Evolutionary conservation across 2,113 vertebrate genomes (phyloP).

Genomic region (Neoarius graeffei): DNA sequence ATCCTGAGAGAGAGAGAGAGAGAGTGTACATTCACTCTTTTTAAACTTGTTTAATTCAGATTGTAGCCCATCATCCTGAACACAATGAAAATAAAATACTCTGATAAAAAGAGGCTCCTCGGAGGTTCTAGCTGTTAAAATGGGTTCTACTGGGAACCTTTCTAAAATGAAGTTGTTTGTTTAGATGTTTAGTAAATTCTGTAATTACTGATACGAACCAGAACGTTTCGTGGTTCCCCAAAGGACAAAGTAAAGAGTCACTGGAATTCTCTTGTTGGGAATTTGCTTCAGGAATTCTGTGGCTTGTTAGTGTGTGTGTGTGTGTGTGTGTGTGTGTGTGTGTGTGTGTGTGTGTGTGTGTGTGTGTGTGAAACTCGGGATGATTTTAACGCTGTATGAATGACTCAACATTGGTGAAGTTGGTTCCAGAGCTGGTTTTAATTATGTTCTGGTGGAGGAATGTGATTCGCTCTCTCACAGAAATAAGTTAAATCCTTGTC

Average conservation of each 20-base stretch:
- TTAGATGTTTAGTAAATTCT: neutral
- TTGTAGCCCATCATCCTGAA: neutral
- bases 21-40: neutral
- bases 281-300: neutral
- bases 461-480: slow-evolving; percentile 9
- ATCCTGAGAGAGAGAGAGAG: neutral
- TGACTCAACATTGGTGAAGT: neutral
- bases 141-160: neutral
- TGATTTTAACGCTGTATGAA: neutral
- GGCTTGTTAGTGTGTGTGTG: neutral
- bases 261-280: neutral
- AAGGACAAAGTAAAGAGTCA: neutral
- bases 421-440: neutral
- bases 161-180: neutral
- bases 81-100: neutral
- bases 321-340: too few relatives aligned
- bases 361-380: neutral
- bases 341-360: too few relatives aligned
- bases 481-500: slow-evolving; percentile 33
- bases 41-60: neutral
- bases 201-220: neutral
- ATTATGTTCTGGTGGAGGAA: neutral
- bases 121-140: neutral
- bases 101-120: neutral
- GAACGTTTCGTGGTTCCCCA: neutral